Evolutionary conservation across 92 coral and sea anemone genomes (phyloP), one percentile per base, ranked within the genome.

Genomic region (Phenganax stokvisi): DNA sequence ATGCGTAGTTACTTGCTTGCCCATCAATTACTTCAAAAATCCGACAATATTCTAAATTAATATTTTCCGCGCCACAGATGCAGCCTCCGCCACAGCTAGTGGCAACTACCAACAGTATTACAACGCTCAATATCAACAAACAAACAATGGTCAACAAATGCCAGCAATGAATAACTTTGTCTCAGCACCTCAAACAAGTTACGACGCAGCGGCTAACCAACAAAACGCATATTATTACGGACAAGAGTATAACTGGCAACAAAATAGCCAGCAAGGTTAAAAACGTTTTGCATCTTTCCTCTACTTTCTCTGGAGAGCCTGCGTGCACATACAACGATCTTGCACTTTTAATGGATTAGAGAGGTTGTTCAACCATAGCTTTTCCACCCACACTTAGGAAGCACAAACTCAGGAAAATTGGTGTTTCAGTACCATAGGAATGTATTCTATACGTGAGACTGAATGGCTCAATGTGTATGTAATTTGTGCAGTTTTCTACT

Each of bases 101-200:
- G 80, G 68, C 68, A 51, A 25, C 28, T 7, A 29, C 13, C 80
- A 56, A 53, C 80, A 76, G 58, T 57, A 8, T 54, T 76, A 66
- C 51, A 30, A 66, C 51, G 31, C 28, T 51, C 30, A 66, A 47
- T 13, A 66, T 64, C 70, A 64, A 64, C 70, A 64, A 20, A 3
- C 70, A 64, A 13, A 75, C 68, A 76, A 76, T 51, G 10, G 25
- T 62, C 80, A 56, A 76, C 80, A 76, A 51, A 76, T 57, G 68
- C 9, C 80, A 58, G 80, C 67, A 12, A 76, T 62, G 31, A 76
- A 76, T 62, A 76, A 58, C 12, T 76, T 25, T 57, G 80, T 67
- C n/a, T 74, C 79, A 54, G 9, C 79, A 47, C 80, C 80, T 27
- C 67, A 56, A 76, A 62, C 80, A 56, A 76, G 67, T 16, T 76